phyloP scores from a whole-genome alignment of 2,888 invertebrate genomes.

The Dinocampus coccinellae region DNA sequence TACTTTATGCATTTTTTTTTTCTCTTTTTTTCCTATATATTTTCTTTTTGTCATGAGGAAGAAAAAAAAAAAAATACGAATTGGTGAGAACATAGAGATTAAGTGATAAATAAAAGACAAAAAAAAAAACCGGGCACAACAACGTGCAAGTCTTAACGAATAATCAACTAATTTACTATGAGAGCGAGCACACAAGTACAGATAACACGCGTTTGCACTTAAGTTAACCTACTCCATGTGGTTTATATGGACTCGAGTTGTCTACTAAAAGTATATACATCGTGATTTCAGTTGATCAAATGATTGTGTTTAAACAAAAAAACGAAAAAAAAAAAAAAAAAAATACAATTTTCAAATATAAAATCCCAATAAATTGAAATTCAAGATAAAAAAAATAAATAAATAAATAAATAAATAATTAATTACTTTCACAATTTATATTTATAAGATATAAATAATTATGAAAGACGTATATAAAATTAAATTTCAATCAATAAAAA shows the following conservation, averaged over 20 bases:
- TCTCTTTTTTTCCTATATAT: not conserved
- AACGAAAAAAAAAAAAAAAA: no score
- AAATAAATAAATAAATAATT: no score
- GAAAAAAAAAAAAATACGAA: no score
- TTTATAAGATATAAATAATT: not conserved
- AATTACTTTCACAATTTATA: not conserved
- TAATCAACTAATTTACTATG: conserved; percentile 50
- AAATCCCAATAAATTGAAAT: not conserved
- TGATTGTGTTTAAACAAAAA: not conserved
- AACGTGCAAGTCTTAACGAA: conserved; percentile 21
- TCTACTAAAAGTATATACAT: not conserved
- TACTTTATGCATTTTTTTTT: not conserved
- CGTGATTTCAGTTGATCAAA: not conserved
- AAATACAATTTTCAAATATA: not conserved
- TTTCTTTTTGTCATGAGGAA: not conserved
- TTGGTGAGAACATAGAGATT: no score
- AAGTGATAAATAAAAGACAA: not conserved
- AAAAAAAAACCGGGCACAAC: no score
- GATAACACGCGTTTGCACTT: conserved; percentile 60
- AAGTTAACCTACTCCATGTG: conserved; percentile 50
- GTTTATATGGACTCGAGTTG: conserved; percentile 2
- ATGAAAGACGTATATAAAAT: not conserved
- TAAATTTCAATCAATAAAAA: not conserved
- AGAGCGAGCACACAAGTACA: conserved; percentile 46
- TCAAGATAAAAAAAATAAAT: no score